Base-by-base conservation (phyloP, 2,113 vertebrate species). In the Hyaena hyaena region DNA sequence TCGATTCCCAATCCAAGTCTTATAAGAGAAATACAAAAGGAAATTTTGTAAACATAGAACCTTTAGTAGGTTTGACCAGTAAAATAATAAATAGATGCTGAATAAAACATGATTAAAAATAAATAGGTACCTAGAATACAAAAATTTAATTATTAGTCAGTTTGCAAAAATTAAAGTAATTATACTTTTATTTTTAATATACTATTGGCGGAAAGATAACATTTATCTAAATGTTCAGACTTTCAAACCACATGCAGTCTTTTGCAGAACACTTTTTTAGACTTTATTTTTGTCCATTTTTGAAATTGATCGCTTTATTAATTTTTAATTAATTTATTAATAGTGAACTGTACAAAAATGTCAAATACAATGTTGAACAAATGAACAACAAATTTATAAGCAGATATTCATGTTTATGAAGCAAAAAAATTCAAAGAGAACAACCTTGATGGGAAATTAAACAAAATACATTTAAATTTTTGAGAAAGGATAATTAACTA, bases 1-100 rank as follows among this genome's bases (percentile, higher is more conserved):
- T 98, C 99, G 99, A 99, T 99, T 99, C 97, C 99, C 99, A 98
- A 99, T 99, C 99, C 99, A 99, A 74, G 99, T 99, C 99, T 99
- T 98, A 89, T 98, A 96, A 98, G 95, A 98, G 97, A 98, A 98
- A 99, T 96, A 98, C 76, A 98, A 96, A 97, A 90, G 88, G 95
- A 98, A 96, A 86, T 96, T 93, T 97, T 95, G 35, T 96, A 95
- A 97, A 87, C 65, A 93, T 61, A 90, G n/a, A 87, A 93, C 89
- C 15, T 6, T 83, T 85, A 95, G 43, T 14, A 88, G 58, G 93
- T 88, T 23, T 81, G 10, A 24, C 5, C 43, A 90, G 80, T 92
- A 95, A 77, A 95, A 95, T 80, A 95, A 84, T 53, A 5, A 97
- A 93, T 68, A 65, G 31, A 77, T 91, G 26, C 5, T 79, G 2